Base-by-base conservation (phyloP, 1,140 invertebrate species). In the Rhyacophila brunnea region DNA sequence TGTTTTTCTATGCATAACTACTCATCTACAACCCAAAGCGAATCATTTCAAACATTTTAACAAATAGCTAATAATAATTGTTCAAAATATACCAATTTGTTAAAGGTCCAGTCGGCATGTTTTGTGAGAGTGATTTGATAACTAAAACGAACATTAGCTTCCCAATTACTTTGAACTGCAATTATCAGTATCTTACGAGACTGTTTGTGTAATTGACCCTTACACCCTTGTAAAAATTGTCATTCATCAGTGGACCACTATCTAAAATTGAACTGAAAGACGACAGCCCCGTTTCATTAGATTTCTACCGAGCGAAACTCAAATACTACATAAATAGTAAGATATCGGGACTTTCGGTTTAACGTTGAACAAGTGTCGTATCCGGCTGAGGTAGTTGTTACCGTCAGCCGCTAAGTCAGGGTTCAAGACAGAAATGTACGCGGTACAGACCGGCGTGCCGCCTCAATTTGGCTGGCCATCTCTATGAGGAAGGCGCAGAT, bases 361-460 rank as follows among this genome's bases (percentile, higher is more conserved):
- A 40, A 17, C 11, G 2, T 45, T 45, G 43, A 52, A 42, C 10
- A 19, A 32, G 15, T 10, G 38, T 42, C 19, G 36, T 36, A 71
- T 78, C 75, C 75, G 76, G 77, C 72, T 71, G 71, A 68, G 73
- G 74, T 38, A 75, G 74, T 74, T 79, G 47, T 35, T 44, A 40
- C 74, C 74, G 70, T 69, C 76, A 77, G 74, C 75, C 66, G 74
- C 75, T 78, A 78, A 77, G 76, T 80, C 75, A 80, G 77, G 76
- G 78, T 75, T 67, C 74, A 78, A 78, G 76, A 78, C 72, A 75
- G 74, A 74, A 71, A 74, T 40, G 50, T 58, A 59, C 57, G 57
- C 58, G 58, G n/a, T n/a, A n/a, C n/a, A n/a, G n/a, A 53, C 71
- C 23, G 74, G 69, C 75, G 73, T 73, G 69, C 69, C 68, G 72